Conservation (phyloP, 1,140 invertebrate species). For the Megathymus violae region DNA sequence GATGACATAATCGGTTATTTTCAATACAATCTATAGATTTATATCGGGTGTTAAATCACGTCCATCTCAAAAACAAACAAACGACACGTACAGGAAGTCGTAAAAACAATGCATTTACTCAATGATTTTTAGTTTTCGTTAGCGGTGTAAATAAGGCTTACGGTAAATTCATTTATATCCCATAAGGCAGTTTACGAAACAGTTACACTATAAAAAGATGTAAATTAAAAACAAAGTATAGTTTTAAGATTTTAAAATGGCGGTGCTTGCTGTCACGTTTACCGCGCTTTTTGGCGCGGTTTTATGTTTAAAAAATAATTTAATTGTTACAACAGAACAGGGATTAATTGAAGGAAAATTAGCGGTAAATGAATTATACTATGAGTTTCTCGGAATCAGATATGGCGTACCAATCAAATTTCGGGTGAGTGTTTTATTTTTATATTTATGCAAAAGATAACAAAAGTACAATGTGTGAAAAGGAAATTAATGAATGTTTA, state of each 20-base stretch:
- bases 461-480: too few relatives aligned
- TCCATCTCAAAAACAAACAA: not conserved
- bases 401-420: constrained; percentile 67
- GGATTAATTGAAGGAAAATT: constrained; percentile 69
- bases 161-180: constrained; percentile 11
- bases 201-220: constrained; percentile 36
- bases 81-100: too few relatives aligned
- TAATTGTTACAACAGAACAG: constrained; percentile 61
- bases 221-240: constrained; percentile 14
- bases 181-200: constrained; percentile 21
- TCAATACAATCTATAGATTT: not conserved
- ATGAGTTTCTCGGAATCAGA: constrained; percentile 69
- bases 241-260: constrained; percentile 36
- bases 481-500: too few relatives aligned
- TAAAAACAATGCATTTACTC: too few relatives aligned
- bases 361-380: constrained; percentile 54
- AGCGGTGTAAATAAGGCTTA: constrained; percentile 15
- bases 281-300: constrained; percentile 42
- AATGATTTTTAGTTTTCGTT: constrained; percentile 12
- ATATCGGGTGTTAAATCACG: not conserved
- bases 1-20: too few relatives aligned
- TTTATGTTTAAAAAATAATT: constrained; percentile 44
- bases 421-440: constrained; percentile 52
- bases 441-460: too few relatives aligned
- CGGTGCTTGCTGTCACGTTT: constrained; percentile 39